Base-by-base conservation (phyloP, 2,113 vertebrate species). In the Vireo altiloquus region DNA sequence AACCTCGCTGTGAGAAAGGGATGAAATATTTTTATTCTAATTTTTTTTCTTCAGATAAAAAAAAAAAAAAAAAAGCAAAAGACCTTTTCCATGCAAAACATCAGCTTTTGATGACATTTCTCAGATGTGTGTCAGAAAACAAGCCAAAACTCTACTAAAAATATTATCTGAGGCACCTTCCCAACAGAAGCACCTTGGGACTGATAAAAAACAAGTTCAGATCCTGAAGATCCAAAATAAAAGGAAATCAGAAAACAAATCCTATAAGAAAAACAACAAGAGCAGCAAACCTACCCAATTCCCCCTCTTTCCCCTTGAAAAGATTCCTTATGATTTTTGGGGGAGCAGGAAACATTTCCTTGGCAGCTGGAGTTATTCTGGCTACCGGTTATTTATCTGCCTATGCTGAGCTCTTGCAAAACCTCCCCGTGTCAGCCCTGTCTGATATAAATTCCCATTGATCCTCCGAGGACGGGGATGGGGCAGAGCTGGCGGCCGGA, bases 61-160 rank as follows among this genome's bases (percentile, higher is more conserved):
- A 91, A 28, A 76, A 71, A n/a, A 69, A 50, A 54, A 52, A 47
- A 35, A 57, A 46, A 0, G 27, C 53, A 33, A 59, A 49, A 95
- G 71, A 66, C 39, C 56, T 94, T 92, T 88, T 75, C 76, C 44
- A 18, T 71, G 82, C 82, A 83, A 42, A 96, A 63, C 64, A 86
- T 78, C 76, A 31, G 80, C 80, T 92, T 92, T 89, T 90, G 92
- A 89, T 89, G 95, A 59, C 94, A 78, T 92, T 94, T 88, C 46
- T 92, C 84, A 91, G 77, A 78, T 64, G 53, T 6, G 60, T 89
- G 81, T 81, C 89, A 87, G 80, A 54, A 93, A 93, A 92, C 82
- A 95, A 94, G 76, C 54, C 91, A 90, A 83, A 96, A 93, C 91
- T 89, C 71, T 40, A 47, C 89, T 83, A 10, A 95, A 95, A 95